phyloP scores from a whole-genome alignment of 2,888 invertebrate species.

The Drosophila bunnanda region DNA sequence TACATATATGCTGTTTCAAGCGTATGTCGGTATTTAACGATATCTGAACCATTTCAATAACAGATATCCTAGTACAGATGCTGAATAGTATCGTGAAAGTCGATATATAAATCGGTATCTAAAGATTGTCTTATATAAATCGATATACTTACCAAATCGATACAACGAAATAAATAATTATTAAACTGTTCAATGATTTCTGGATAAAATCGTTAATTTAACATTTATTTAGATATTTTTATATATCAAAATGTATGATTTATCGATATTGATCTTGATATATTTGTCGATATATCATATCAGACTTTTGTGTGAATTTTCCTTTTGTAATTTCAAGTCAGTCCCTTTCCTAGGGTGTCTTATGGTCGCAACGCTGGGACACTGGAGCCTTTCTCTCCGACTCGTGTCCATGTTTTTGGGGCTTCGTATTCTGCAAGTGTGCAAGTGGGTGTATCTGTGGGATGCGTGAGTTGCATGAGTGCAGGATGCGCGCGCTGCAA shows the following conservation, averaged over 20 bases:
- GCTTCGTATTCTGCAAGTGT: constrained; percentile 5
- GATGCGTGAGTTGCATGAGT: constrained; percentile 43
- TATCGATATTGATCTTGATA: not conserved
- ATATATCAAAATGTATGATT: too few relatives aligned
- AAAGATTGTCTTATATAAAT: not conserved
- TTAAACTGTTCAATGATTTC: too few relatives aligned
- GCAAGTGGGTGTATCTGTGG: constrained; percentile 26
- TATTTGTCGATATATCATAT: not conserved
- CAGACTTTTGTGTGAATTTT: too few relatives aligned
- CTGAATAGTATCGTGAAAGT: not conserved
- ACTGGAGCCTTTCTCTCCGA: not conserved
- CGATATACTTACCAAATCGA: not conserved
- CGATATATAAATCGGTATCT: not conserved
- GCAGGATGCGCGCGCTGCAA: constrained; percentile 52
- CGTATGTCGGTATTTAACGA: too few relatives aligned
- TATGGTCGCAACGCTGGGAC: not conserved
- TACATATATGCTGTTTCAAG: too few relatives aligned
- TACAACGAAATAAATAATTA: too few relatives aligned
- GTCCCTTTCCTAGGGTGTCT: too few relatives aligned
- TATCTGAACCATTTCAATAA: too few relatives aligned
- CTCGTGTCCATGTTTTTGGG: constrained; percentile 4
- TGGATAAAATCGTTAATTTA: too few relatives aligned
- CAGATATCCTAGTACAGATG: too few relatives aligned
- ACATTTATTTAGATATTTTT: too few relatives aligned
- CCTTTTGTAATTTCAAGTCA: too few relatives aligned